These are phyloP conservation scores for Melopsittacus undulatus DNA, from an alignment of 2,797 vertebrate species.

Conservation along the genomic window DNA sequence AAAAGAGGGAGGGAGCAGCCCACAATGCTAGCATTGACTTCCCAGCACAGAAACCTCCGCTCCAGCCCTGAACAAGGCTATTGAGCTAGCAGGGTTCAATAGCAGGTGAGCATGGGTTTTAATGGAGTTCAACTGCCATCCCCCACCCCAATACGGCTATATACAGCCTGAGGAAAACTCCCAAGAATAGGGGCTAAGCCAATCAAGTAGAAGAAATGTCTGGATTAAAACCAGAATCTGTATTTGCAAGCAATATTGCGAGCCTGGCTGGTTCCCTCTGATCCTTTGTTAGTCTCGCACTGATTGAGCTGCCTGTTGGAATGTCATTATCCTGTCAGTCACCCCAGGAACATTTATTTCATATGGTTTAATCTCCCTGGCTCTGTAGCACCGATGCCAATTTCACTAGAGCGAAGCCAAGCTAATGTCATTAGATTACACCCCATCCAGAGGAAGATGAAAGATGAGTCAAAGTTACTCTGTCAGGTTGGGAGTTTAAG, in stretches of 20 bases:
- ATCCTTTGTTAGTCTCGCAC: conserved; percentile 57
- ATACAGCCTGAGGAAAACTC: conserved; percentile 28
- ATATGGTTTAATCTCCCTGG: conserved; percentile 61
- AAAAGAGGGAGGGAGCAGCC: conserved; percentile 7
- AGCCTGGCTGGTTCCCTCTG: conserved; percentile 48
- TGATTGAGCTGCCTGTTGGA: conserved; percentile 59
- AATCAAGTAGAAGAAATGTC: not conserved
- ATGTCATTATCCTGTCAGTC: conserved; percentile 67
- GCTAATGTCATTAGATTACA: conserved; percentile 51
- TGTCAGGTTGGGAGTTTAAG: conserved; percentile 6
- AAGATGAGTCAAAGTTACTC: conserved; percentile 47
- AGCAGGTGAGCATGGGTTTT: conserved; percentile 61
- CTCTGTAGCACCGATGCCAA: conserved; percentile 21
- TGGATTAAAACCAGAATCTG: conserved; percentile 6
- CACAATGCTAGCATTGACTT: conserved; percentile 46
- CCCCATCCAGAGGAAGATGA: conserved; percentile 33
- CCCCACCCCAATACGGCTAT: not conserved
- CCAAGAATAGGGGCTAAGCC: not conserved
- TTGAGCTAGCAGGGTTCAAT: conserved; percentile 61
- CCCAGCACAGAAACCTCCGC: not conserved
- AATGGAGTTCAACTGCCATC: not conserved
- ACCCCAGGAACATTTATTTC: conserved; percentile 48
- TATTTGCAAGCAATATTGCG: not conserved
- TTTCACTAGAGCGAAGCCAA: conserved; percentile 30
- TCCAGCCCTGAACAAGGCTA: conserved; percentile 38